Conservation (phyloP, 1,140 invertebrate genomes). For the Phocides pigmalion region DNA sequence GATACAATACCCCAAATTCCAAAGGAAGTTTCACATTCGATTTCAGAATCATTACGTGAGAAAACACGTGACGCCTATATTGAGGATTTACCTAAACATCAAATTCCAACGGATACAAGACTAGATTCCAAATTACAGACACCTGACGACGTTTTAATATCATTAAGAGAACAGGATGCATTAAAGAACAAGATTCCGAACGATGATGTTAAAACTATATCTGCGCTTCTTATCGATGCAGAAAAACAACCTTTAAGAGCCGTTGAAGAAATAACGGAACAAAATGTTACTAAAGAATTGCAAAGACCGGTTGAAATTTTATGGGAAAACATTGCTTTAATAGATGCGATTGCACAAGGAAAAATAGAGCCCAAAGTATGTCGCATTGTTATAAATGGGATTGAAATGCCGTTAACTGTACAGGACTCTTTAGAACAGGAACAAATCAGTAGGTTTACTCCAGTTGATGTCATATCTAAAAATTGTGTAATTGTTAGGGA, state of each 20-base stretch:
- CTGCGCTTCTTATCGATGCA: constrained; percentile 68
- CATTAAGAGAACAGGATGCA: neutral
- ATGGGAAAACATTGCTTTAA: constrained; percentile 83
- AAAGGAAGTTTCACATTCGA: constrained; percentile 4
- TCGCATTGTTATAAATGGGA: constrained; percentile 84
- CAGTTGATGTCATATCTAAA: constrained; percentile 84
- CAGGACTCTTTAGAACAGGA: constrained; percentile 86
- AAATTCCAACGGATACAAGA: constrained; percentile 28
- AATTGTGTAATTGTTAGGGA: constrained; percentile 73
- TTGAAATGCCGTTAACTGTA: constrained; percentile 85
- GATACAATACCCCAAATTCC: neutral
- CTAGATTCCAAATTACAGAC: constrained; percentile 3
- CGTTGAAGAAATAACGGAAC: constrained; percentile 77
- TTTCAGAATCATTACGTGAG: neutral
- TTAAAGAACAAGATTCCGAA: constrained; percentile 6
- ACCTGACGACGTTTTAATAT: neutral
- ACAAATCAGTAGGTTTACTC: constrained; percentile 87
- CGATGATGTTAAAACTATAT: constrained; percentile 58
- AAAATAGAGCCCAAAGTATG: constrained; percentile 91
- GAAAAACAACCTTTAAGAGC: constrained; percentile 75
- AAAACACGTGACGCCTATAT: neutral
- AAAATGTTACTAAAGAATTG: constrained; percentile 69
- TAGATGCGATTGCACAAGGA: constrained; percentile 89
- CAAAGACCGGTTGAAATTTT: constrained; percentile 52
- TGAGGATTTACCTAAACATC: constrained; percentile 6